Evolutionary conservation across 2,797 vertebrate species (phyloP).

Genomic region (Atherinosoma microstoma): DNA sequence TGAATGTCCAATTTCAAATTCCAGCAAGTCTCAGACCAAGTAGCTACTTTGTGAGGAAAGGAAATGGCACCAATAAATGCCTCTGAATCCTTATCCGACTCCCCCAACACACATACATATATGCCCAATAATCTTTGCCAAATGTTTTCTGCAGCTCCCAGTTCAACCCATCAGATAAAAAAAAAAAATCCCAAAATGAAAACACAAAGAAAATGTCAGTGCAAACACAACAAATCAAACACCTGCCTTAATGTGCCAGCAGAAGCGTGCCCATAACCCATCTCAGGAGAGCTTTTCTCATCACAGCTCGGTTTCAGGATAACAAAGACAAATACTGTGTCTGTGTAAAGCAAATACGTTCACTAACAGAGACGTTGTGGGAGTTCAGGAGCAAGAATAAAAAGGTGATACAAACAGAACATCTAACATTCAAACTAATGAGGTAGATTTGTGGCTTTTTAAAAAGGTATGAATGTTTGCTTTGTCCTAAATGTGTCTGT

Average conservation of each 20-base stretch:
- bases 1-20: slow-evolving; percentile 14
- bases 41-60: neutral
- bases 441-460: neutral
- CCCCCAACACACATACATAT: neutral
- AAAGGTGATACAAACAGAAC: slow-evolving; percentile 1
- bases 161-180: slow-evolving; percentile 24
- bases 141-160: slow-evolving; percentile 15
- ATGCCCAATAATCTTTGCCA: slow-evolving; percentile 1
- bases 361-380: slow-evolving; percentile 20
- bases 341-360: slow-evolving; percentile 16
- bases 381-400: slow-evolving; percentile 24
- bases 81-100: neutral
- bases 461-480: neutral
- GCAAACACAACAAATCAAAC: slow-evolving; percentile 6
- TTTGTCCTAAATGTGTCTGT: neutral
- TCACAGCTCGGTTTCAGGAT: slow-evolving; percentile 31
- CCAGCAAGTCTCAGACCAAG: neutral
- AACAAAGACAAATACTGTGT: neutral
- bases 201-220: slow-evolving; percentile 27
- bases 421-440: slow-evolving; percentile 1
- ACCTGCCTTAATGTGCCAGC: neutral
- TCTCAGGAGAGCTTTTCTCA: slow-evolving; percentile 38
- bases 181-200: slow-evolving; percentile 5
- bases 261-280: slow-evolving; percentile 6
- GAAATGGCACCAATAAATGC: slow-evolving; percentile 16